Base-by-base conservation (phyloP, 2,113 vertebrate genomes). In the Paedocypris sp. region DNA sequence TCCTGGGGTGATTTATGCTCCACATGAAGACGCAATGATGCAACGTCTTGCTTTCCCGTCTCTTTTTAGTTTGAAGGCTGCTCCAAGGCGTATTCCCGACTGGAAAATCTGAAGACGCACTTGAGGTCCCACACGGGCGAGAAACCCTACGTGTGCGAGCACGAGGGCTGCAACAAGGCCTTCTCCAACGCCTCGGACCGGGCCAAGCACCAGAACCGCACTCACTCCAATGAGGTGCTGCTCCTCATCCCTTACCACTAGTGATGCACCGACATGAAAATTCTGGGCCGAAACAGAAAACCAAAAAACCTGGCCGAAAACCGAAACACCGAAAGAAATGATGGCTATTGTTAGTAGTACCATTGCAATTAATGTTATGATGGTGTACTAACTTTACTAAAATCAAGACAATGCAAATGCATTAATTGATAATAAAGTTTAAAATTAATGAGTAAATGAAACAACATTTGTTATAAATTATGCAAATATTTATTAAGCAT, bases 61-160 rank as follows among this genome's bases (percentile, higher is more conserved):
- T 60, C 28, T 58, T 2, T 33, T 28, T 80, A 99, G 95, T 99
- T 99, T 64, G 95, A 98, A 73, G 94, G 95, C 60, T 99, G 95
- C 47, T 80, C 84, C 0, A 99, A 99, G 80, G 95, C 95, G 11
- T 98, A 99, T 77, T 99, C 95, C 5, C 88, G 95, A 12, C 88
- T 99, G 77, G 95, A 99, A 80, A 99, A 99, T 78, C 89, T 99
- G 70, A 99, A 99, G 82, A 99, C 95, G 11, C 95, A 99, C 82
- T 89, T 99, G 70, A 85, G 95, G 49, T 99, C 95, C 18, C 95
- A 99, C 83, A 99, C 95, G 0, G 95, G 95, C 54, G 95, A 98
- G 84, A 98, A 98, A 70, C 95, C 95, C 0, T 99, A 99, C 0
- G 91, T 99, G 65, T 99, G 95, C 33, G 95, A 99, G 45, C 95